Base-by-base conservation (phyloP, 2,888 invertebrate species). In the Crocallis elinguaria region DNA sequence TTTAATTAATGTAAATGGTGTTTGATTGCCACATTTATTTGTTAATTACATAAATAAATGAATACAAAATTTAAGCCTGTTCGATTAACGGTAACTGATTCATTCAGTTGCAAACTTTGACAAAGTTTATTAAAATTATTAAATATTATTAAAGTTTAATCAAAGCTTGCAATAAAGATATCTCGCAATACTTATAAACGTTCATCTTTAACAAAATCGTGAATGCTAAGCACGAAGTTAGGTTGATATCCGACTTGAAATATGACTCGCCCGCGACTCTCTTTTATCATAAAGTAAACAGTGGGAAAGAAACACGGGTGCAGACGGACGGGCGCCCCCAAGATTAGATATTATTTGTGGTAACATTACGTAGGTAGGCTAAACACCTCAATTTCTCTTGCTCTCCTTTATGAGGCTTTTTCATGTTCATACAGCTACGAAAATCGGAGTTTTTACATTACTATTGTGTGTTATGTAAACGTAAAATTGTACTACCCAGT, bases 171-270 rank as follows among this genome's bases (percentile, higher is more conserved):
- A n/a, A n/a, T n/a, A n/a, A n/a, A n/a, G n/a, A n/a, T n/a, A n/a
- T n/a, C n/a, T n/a, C n/a, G n/a, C n/a, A n/a, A n/a, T n/a, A 82
- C 65, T 82, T 79, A 71, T 60, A 62, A 70, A 71, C 48, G 68
- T 63, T 35, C 64, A 17, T 30, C 46, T 36, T 42, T 44, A 49
- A 27, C 27, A 29, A 29, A 45, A 60, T 67, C 56, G 50, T 41
- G 57, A 60, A 64, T 62, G 59, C 60, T 37, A 43, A 44, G 42
- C 61, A 66, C 53, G 49, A 37, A 57, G 38, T 43, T 51, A 36
- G 57, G 60, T 44, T 43, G 45, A 46, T 62, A 58, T 48, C 39
- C 52, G 42, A 33, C 42, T 49, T 57, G 50, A 62, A 54, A 56
- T 51, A 60, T 62, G 33, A 45, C 53, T 16, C 37, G 46, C 41